Evolutionary conservation across 2,797 vertebrate genomes (phyloP).

Genomic region (Neosalanx taihuensis): DNA sequence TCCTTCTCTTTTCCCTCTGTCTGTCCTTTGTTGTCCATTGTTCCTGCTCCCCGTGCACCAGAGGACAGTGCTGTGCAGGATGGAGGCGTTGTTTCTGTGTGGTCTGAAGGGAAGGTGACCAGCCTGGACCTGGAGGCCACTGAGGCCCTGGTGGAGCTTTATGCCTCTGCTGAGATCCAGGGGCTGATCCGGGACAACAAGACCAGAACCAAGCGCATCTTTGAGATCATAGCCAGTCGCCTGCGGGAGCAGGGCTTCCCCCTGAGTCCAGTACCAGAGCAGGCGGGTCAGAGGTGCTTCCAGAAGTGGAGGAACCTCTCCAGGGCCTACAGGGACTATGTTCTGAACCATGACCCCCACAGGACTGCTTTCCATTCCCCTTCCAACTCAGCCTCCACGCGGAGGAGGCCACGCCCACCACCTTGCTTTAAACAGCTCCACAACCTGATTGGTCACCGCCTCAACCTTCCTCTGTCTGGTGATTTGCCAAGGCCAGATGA

Average conservation of each 20-base stretch:
- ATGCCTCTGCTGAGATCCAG: slow-evolving; percentile 33
- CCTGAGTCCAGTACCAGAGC: slow-evolving; percentile 25
- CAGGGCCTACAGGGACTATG: slow-evolving; percentile 30
- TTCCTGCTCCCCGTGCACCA: background rate
- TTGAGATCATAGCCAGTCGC: slow-evolving; percentile 32
- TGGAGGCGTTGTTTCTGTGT: slow-evolving; percentile 7
- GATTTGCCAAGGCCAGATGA: slow-evolving; percentile 10
- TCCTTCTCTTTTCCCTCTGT: slow-evolving; percentile 1
- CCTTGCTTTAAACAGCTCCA: slow-evolving; percentile 32
- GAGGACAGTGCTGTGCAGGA: slow-evolving; percentile 13
- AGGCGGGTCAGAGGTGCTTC: slow-evolving; percentile 29
- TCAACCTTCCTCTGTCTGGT: slow-evolving; percentile 16
- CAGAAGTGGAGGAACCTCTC: slow-evolving; percentile 38
- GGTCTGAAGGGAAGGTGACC: slow-evolving; percentile 24
- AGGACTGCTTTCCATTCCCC: background rate
- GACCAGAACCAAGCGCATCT: slow-evolving; percentile 35
- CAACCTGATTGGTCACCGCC: slow-evolving; percentile 25
- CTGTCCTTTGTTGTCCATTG: background rate
- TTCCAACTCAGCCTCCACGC: background rate
- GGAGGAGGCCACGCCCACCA: slow-evolving; percentile 3
- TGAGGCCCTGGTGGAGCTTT: slow-evolving; percentile 28
- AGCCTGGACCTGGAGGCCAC: slow-evolving; percentile 31
- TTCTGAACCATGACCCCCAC: slow-evolving; percentile 22
- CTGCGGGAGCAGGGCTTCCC: slow-evolving; percentile 31
- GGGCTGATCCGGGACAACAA: slow-evolving; percentile 33